Percentiles rank a stretch among this genome's conserved stretches.
Conservation (phyloP, 92 coral and sea anemone genomes). For the Phenganax marumi region DNA sequence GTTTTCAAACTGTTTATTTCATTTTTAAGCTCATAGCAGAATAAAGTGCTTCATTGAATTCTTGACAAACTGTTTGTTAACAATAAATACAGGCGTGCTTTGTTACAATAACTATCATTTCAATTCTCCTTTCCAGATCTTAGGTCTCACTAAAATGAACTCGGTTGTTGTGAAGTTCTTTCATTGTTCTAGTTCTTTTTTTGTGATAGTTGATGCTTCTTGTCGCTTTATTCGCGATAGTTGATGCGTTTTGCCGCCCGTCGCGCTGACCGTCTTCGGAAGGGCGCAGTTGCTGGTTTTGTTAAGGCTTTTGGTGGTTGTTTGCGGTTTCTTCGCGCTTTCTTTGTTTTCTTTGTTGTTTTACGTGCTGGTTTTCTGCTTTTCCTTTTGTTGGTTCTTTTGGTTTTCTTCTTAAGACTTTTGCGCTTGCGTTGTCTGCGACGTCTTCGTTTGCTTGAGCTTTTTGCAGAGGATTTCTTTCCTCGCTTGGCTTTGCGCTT, state of each 20-base stretch:
- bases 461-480: conserved; percentile 14
- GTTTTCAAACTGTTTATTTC: conserved; percentile 48
- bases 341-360: not conserved
- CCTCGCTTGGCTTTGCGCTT: conserved; percentile 27
- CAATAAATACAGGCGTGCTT: conserved; percentile 32
- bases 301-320: not conserved
- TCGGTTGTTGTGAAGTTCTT: not conserved
- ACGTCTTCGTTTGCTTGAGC: conserved; percentile 10
- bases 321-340: conserved; percentile 42
- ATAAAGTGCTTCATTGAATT: conserved; percentile 29
- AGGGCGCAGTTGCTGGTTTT: not conserved
- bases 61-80: conserved; percentile 22
- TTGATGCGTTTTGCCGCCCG: conserved; percentile 39
- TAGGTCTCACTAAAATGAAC: conserved; percentile 14
- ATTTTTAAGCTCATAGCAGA: conserved; percentile 35
- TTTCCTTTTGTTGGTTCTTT: conserved; percentile 4
- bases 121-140: conserved; percentile 36
- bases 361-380: conserved; percentile 20
- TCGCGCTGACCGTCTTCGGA: conserved; percentile 23
- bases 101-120: conserved; percentile 41
- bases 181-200: conserved; percentile 16
- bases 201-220: not conserved
- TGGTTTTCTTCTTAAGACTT: conserved; percentile 27
- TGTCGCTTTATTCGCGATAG: conserved; percentile 28
- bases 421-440: conserved; percentile 31